phyloP scores from a whole-genome alignment of 2,888 invertebrate species.

The Tryphoninae sp. region DNA sequence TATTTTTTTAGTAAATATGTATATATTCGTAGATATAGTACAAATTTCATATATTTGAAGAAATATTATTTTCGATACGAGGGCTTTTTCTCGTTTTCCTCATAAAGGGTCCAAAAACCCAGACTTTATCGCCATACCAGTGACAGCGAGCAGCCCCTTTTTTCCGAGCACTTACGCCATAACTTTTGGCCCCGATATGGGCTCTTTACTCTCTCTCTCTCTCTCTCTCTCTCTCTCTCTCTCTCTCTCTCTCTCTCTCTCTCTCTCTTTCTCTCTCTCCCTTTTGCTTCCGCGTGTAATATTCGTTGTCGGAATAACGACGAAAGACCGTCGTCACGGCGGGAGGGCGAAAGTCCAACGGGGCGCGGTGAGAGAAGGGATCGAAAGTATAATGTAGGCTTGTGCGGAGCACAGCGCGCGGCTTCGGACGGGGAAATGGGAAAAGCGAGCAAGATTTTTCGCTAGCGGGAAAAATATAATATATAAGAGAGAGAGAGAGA shows the following conservation, averaged over 20 bases:
- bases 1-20: background rate
- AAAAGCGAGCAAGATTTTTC: slow-evolving; percentile 57
- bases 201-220: slow-evolving; percentile 34
- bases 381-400: slow-evolving; percentile 63
- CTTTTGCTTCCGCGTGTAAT: slow-evolving; percentile 65
- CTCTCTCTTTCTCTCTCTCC: slow-evolving; percentile 42
- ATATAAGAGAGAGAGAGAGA: slow-evolving; percentile 13
- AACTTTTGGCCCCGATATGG: slow-evolving; percentile 64
- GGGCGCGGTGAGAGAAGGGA: slow-evolving; percentile 41
- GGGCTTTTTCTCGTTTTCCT: slow-evolving; percentile 38
- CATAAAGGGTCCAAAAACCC: slow-evolving; percentile 55
- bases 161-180: slow-evolving; percentile 67
- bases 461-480: slow-evolving; percentile 47
- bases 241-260: slow-evolving; percentile 39
- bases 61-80: slow-evolving; percentile 39
- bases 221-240: slow-evolving; percentile 45
- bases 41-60: slow-evolving; percentile 33
- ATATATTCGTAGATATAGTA: slow-evolving; percentile 4
- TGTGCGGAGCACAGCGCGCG: slow-evolving; percentile 49
- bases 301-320: slow-evolving; percentile 64
- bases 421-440: slow-evolving; percentile 18
- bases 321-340: slow-evolving; percentile 59
- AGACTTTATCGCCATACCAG: slow-evolving; percentile 61
- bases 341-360: slow-evolving; percentile 36
- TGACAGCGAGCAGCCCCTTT: slow-evolving; percentile 53